Evolutionary conservation across 2,113 vertebrate genomes (phyloP).

Genomic region (Struthio camelus): DNA sequence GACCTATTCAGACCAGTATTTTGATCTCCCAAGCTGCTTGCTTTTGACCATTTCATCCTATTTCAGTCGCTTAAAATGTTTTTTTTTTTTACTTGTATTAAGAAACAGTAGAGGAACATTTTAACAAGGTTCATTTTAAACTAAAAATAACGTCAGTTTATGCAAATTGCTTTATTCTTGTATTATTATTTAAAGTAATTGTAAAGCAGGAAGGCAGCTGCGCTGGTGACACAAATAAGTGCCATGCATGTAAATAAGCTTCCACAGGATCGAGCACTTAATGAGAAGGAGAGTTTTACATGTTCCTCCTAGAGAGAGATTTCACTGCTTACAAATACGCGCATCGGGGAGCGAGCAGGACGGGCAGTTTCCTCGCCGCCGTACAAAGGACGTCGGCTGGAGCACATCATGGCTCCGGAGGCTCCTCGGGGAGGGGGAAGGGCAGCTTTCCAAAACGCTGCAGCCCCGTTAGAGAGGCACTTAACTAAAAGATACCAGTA

Average conservation of each 20-base stretch:
- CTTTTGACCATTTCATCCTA: constrained; percentile 15
- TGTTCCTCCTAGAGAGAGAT: neutral
- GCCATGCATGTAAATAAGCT: neutral
- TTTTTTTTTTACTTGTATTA: constrained; percentile 24
- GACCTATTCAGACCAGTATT: neutral
- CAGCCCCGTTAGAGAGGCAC: too few relatives aligned
- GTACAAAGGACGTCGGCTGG: neutral
- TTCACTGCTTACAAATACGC: neutral
- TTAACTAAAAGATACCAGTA: neutral
- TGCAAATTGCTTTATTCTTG: neutral
- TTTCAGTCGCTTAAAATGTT: constrained; percentile 24
- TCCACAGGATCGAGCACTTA: neutral
- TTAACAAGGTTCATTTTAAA: neutral
- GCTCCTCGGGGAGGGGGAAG: too few relatives aligned
- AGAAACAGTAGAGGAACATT: constrained; percentile 15
- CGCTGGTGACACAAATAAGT: neutral
- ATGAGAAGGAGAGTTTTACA: neutral
- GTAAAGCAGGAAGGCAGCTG: neutral
- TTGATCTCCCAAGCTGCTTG: constrained; percentile 29
- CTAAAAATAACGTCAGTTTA: neutral
- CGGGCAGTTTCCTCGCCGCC: neutral
- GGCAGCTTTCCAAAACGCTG: too few relatives aligned
- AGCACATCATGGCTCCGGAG: neutral
- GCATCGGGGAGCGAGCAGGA: neutral
- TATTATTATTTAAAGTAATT: neutral